Conservation (phyloP, 2,888 invertebrate species). For the Empis stercorea region DNA sequence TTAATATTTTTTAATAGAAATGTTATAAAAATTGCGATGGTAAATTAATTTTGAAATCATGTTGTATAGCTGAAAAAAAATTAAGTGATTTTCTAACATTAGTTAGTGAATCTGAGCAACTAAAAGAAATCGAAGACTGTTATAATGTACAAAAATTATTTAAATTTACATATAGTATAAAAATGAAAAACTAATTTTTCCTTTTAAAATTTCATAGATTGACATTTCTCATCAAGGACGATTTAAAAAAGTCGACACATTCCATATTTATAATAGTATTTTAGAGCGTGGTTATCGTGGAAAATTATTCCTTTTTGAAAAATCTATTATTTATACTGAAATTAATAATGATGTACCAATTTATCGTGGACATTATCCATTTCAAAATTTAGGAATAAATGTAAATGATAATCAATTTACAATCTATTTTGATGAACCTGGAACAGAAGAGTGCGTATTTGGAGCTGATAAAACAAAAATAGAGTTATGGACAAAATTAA, state of each 20-base stretch:
- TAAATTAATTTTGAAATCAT: conserved; percentile 31
- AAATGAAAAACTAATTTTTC: not conserved
- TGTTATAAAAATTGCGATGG: conserved; percentile 31
- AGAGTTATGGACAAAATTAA: too few relatives aligned
- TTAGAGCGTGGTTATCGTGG: conserved; percentile 27
- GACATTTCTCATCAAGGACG: conserved; percentile 34
- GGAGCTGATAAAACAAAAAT: not conserved
- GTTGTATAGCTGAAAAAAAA: conserved; percentile 32
- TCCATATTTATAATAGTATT: conserved; percentile 27
- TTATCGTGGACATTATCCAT: conserved; percentile 34
- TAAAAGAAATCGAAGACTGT: conserved; percentile 31
- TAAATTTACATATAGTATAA: not conserved
- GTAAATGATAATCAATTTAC: conserved; percentile 28
- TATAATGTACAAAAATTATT: conserved; percentile 22
- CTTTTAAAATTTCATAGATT: conserved; percentile 27
- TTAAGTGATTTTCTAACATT: conserved; percentile 28
- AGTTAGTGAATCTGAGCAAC: conserved; percentile 32
- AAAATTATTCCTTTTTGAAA: conserved; percentile 34
- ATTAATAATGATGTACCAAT: conserved; percentile 28
- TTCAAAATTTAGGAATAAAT: conserved; percentile 30
- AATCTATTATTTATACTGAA: conserved; percentile 34
- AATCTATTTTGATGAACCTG: conserved; percentile 29
- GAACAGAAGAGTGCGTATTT: conserved; percentile 33
- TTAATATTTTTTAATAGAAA: conserved; percentile 17
- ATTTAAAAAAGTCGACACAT: conserved; percentile 33